A percentile compares a stretch with the other conserved stretches of the same genome.
phyloP scores from a whole-genome alignment of 2,888 invertebrate species.

The Dysmachus trigonus region DNA sequence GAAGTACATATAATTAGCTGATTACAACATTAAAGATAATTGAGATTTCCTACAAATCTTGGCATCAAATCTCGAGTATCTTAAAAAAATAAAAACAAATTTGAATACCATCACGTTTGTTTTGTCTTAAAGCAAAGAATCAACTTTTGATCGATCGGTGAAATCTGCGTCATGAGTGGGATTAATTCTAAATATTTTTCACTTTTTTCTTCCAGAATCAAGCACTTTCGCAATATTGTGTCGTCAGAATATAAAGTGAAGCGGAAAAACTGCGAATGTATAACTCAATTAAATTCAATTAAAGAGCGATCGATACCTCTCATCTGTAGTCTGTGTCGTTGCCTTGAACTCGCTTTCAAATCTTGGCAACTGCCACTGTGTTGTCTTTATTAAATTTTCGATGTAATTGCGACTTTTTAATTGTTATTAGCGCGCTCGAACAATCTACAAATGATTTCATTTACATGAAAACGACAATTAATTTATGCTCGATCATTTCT shows the following conservation, averaged over 20 bases:
- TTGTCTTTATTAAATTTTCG: neutral
- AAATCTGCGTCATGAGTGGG: neutral
- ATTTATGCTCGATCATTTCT: neutral
- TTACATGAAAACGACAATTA: neutral
- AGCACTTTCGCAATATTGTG: neutral
- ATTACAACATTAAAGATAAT: neutral
- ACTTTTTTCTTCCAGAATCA: neutral
- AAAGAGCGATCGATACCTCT: neutral
- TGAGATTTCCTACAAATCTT: neutral
- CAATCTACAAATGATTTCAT: neutral
- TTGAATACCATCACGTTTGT: neutral
- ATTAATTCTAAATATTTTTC: neutral
- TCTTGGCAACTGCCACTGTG: neutral
- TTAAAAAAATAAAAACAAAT: neutral
- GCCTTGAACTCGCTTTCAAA: neutral
- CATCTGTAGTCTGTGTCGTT: neutral
- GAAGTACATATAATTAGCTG: neutral
- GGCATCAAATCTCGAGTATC: neutral
- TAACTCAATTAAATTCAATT: neutral
- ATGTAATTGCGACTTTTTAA: neutral
- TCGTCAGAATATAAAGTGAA: neutral
- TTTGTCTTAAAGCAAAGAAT: neutral
- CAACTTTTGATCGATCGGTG: neutral
- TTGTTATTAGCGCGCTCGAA: neutral
- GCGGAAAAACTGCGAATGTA: neutral